These are phyloP conservation scores for Callospermophilus lateralis DNA, from an alignment of 2,113 vertebrate genomes.

Conservation along the genomic window DNA sequence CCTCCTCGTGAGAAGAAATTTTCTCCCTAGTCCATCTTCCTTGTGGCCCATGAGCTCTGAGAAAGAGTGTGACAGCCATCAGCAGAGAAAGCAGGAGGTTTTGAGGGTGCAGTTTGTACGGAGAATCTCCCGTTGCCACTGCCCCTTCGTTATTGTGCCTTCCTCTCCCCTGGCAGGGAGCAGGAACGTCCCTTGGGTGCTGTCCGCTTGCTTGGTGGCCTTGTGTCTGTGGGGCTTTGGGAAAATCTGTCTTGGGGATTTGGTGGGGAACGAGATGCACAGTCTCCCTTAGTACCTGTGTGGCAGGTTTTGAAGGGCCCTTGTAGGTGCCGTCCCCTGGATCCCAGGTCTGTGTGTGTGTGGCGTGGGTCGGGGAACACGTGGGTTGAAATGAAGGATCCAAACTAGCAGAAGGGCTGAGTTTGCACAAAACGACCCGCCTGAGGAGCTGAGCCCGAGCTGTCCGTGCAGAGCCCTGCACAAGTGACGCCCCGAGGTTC, in stretches of 20 bases:
- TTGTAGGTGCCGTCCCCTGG: not conserved
- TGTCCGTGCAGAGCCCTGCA: not conserved
- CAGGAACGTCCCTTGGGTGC: fast-evolving
- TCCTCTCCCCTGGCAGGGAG: not conserved
- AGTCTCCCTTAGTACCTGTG: not conserved
- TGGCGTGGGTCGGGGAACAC: not conserved
- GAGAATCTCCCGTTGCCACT: not conserved
- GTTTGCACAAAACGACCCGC: not conserved
- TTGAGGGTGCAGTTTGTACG: no score
- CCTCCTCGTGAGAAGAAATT: not conserved
- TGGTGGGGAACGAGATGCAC: no score
- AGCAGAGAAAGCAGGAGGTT: not conserved
- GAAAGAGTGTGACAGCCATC: fast-evolving
- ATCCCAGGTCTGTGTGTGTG: not conserved
- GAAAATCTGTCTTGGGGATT: not conserved
- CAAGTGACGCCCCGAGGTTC: not conserved
- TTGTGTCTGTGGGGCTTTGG: not conserved
- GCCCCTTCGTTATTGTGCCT: fast-evolving
- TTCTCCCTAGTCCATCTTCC: not conserved
- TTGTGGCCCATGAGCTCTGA: not conserved
- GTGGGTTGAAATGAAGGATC: not conserved
- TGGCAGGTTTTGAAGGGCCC: not conserved
- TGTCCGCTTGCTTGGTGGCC: fast-evolving
- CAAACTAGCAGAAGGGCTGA: not conserved
- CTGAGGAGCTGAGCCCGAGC: not conserved